Conservation (phyloP, 2,797 vertebrate genomes). For the Chelidonichthys spinosus region DNA sequence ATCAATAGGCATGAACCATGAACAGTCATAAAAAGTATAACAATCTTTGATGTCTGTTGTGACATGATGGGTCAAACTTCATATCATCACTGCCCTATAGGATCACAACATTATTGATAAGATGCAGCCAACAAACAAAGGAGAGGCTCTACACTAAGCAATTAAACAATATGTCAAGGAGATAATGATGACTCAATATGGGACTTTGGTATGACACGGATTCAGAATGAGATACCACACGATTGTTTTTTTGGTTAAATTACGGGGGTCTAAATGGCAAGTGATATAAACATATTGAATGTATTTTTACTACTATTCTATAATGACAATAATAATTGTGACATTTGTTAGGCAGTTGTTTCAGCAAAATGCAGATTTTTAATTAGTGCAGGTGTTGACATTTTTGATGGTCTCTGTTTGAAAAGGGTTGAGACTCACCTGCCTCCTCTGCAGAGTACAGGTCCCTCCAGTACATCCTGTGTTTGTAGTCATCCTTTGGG, state of each 20-base stretch:
- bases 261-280: background rate
- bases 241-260: background rate
- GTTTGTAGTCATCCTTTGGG: constrained; percentile 99
- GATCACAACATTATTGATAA: constrained; percentile 31
- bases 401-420: too few relatives aligned
- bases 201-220: constrained; percentile 13
- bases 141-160: constrained; percentile 4
- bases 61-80: constrained; percentile 4
- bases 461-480: constrained; percentile 99
- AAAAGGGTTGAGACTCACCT: constrained; percentile 80
- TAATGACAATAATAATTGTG: too few relatives aligned
- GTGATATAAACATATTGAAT: background rate
- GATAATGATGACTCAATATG: constrained; percentile 15
- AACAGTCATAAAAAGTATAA: background rate
- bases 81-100: background rate
- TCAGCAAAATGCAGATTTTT: too few relatives aligned
- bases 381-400: too few relatives aligned
- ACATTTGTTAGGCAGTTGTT: too few relatives aligned
- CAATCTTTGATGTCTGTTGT: constrained; percentile 18
- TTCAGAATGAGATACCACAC: background rate
- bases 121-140: background rate
- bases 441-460: constrained; percentile 96
- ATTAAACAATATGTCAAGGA: constrained; percentile 11
- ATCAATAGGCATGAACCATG: background rate
- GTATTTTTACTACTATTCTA: background rate